Evolutionary conservation across 2,113 vertebrate species (phyloP), one percentile per base, ranked within the genome.

Genomic region (Labrus mixtus): DNA sequence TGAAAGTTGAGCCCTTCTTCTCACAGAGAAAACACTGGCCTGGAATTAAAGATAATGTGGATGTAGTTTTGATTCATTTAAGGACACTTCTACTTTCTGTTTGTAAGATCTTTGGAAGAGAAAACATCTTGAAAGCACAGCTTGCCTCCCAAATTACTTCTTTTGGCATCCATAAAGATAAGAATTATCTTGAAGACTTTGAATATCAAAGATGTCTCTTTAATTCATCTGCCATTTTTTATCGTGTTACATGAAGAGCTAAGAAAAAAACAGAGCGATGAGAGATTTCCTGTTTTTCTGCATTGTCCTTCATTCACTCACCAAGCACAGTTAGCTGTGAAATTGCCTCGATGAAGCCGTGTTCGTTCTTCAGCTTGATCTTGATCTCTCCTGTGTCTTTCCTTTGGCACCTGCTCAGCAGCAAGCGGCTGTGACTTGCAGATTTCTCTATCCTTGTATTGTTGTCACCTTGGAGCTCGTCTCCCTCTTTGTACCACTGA

Each of bases 371-470:
- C 78, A 97, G 91, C 57, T 91, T 96, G 87, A 97, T 85, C 87
- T 95, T 95, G 86, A 98, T 94, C 71, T 92, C 95, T 68, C 96
- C 97, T 0, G 89, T 76, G 73, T 97, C 94, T 77, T 92, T 96
- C 53, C 96, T 95, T 78, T 93, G 68, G 0, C 93, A 86, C 33
- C 91, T 96, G 88, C 91, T 91, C 73, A 97, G 91, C 51, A 93
- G 93, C 61, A 98, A 87, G 3, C 85, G 90, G 4, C 94, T 95
- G 69, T 92, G 94, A 70, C 74, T 80, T 0, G 91, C 83, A 9
- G 88, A 91, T 68, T 87, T 94, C 65, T 96, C 94, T 39, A 95
- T 89, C 67, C 74, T 94, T 41, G 93, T 78, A 43, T 90, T 87
- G 10, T 57, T 39, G 68, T 93, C 87, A 6, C 93, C 84, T 0